These are phyloP conservation scores for Melieria picta DNA, from an alignment of 2,888 invertebrate genomes.

Conservation along the genomic window DNA sequence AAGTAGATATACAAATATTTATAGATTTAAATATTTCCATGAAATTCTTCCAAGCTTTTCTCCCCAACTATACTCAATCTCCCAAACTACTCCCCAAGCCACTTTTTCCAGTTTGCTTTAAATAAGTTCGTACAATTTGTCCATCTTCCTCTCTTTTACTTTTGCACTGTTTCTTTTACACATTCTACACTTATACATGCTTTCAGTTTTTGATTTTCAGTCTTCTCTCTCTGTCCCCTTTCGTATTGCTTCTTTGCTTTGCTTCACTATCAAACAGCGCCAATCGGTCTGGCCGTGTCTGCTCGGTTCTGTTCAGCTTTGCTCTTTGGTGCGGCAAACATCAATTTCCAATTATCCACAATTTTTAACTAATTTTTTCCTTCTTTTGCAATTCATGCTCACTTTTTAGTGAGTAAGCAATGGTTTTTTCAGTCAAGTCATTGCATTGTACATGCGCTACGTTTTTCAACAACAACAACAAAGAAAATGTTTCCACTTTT, in stretches of 20 bases:
- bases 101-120: no score
- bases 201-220: not conserved
- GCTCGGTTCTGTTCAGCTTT: no score
- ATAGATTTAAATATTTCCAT: no score
- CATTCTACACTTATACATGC: not conserved
- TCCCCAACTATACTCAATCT: no score
- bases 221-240: not conserved
- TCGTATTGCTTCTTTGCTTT: not conserved
- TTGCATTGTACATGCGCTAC: not conserved
- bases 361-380: conserved; percentile 30
- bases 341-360: conserved; percentile 35
- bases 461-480: no score
- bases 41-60: no score
- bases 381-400: conserved; percentile 14
- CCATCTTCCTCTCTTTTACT: no score
- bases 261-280: conserved; percentile 21
- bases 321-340: not conserved
- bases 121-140: no score
- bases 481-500: no score
- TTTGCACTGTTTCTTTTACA: not conserved
- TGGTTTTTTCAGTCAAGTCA: conserved; percentile 6
- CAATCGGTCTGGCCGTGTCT: conserved; percentile 23
- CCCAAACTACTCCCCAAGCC: no score
- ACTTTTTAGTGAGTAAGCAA: not conserved
- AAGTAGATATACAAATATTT: no score